Evolutionary conservation across 2,888 invertebrate species (phyloP).

Genomic region (Plebejus anna): DNA sequence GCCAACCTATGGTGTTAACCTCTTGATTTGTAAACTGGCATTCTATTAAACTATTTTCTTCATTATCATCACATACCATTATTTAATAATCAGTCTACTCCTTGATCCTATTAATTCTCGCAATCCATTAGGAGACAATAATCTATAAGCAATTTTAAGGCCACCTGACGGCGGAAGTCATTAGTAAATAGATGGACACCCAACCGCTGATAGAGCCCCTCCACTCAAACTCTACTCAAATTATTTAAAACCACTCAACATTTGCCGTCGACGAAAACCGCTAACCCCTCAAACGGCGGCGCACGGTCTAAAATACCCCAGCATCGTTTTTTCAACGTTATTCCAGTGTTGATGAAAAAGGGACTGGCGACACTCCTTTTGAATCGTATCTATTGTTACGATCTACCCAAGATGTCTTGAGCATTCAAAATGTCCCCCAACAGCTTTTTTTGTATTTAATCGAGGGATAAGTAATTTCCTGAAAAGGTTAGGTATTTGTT

Average conservation of each 20-base stretch:
- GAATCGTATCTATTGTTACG: slow-evolving; percentile 62
- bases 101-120: background rate
- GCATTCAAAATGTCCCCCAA: slow-evolving; percentile 52
- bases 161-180: slow-evolving; percentile 79
- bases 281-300: slow-evolving; percentile 31
- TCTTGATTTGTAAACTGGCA: too few relatives aligned
- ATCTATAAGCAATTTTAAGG: slow-evolving; percentile 34
- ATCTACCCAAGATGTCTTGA: slow-evolving; percentile 55
- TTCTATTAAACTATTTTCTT: background rate
- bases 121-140: slow-evolving; percentile 22
- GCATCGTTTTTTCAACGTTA: slow-evolving; percentile 39
- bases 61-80: background rate
- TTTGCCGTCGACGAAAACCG: slow-evolving; percentile 1
- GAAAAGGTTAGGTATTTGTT: slow-evolving; percentile 35
- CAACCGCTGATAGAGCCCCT: slow-evolving; percentile 67
- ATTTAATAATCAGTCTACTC: background rate
- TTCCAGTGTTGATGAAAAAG: slow-evolving; percentile 56
- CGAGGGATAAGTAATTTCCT: slow-evolving; percentile 42
- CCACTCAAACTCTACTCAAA: slow-evolving; percentile 57
- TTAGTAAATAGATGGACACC: slow-evolving; percentile 78
- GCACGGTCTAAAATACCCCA: slow-evolving; percentile 36
- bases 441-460: slow-evolving; percentile 44
- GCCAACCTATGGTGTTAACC: too few relatives aligned
- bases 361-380: slow-evolving; percentile 66
- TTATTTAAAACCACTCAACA: slow-evolving; percentile 49